Evolutionary conservation across 2,113 vertebrate species (phyloP), one percentile per base, ranked within the genome.

Genomic region (Odobenus rosmarus): DNA sequence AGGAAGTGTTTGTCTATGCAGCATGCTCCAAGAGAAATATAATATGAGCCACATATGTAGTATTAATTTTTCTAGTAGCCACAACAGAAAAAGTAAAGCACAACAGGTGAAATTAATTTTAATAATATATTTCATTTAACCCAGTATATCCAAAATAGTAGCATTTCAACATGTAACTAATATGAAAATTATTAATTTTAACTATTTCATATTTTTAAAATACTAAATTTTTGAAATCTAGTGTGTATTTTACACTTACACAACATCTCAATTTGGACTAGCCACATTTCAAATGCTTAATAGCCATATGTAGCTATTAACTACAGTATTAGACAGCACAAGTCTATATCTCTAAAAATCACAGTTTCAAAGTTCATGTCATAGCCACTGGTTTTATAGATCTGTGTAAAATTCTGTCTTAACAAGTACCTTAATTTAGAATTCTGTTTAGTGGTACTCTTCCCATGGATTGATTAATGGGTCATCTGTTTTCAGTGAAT

Each of bases 401-500:
- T 95, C 18, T n/a, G 18, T 86, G 72, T 95, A 67, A 96, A 96
- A 88, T 77, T 87, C 39, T 85, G 3, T 79, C 16, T 81, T 97
- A 81, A 62, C 36, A 82, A 59, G 16, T 89, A 85, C 46, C 36
- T 92, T 89, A 92, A 46, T 89, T 95, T 95, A 82, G 72, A 90
- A 28, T 93, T 85, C 31, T 90, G 4, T 90, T 93, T 90, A 77
- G 4, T 93, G 69, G 26, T 9, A 77, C 18, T 90, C 24, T 88
- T 93, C 23, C 33, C 55, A n/a, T 72, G 42, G n/a, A 1, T 31
- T 93, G 67, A 93, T 81, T 86, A 11, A 26, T 92, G 13, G 23
- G 49, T 90, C 76, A 36, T 96, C 51, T 96, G 53, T 72, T 96
- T 93, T 83, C 36, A 79, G 87, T 95, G 77, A 91, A 93, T 88